These are phyloP conservation scores for Xenus cinereus DNA, from an alignment of 2,113 vertebrate genomes.

Conservation along the genomic window DNA sequence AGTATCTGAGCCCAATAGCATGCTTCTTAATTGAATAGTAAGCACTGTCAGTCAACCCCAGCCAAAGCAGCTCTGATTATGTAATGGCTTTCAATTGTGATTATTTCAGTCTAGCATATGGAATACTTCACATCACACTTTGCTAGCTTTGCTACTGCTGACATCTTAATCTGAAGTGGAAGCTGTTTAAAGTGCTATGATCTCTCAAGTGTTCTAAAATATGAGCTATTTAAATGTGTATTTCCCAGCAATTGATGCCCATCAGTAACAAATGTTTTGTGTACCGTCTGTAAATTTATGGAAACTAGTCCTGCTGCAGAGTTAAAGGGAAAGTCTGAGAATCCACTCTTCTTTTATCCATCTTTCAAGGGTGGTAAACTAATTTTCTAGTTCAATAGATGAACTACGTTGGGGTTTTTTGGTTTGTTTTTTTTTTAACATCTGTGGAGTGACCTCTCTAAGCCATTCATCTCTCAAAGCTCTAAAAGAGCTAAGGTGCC, in stretches of 20 bases:
- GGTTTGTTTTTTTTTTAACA: neutral
- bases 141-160: slow-evolving; percentile 62
- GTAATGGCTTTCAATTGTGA: slow-evolving; percentile 65
- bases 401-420: neutral
- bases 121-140: slow-evolving; percentile 72
- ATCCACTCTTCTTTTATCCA: neutral
- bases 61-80: slow-evolving; percentile 55
- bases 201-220: slow-evolving; percentile 70
- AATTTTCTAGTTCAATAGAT: neutral
- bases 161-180: slow-evolving; percentile 74
- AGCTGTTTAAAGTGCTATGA: slow-evolving; percentile 66
- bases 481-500: neutral
- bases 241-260: slow-evolving; percentile 56
- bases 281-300: neutral
- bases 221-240: slow-evolving; percentile 65
- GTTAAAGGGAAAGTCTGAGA: neutral
- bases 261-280: slow-evolving; percentile 24
- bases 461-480: neutral
- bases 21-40: slow-evolving; percentile 71
- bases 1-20: slow-evolving; percentile 56
- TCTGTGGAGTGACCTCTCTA: neutral
- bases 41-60: slow-evolving; percentile 53
- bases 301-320: neutral
- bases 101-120: slow-evolving; percentile 68
- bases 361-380: neutral